Evolutionary conservation across 2,113 vertebrate genomes (phyloP), one percentile per base, ranked within the genome.

Genomic region (Sinocyclocheilus anophthalmus): DNA sequence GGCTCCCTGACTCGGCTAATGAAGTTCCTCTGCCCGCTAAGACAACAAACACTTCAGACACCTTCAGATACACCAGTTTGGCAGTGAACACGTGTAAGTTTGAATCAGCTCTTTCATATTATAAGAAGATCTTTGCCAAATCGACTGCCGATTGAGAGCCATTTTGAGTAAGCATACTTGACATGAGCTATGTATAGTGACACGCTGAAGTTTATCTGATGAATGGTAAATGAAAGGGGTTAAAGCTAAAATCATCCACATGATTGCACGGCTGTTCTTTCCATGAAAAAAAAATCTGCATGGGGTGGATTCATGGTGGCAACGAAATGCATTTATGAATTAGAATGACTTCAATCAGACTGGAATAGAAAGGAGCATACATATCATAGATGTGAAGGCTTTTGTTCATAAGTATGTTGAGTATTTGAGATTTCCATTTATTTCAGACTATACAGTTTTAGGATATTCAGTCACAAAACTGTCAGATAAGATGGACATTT

Each of bases 131-230:
- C 97, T 96, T 97, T 96, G 95, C 96, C 96, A 98, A 97, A 97
- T 98, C 97, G 95, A 98, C 97, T 96, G 97, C 96, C 95, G 96
- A 97, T 96, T 99, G 96, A 97, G 97, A 97, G 97, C 96, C 96
- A 97, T 97, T 98, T 96, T 96, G 95, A 94, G 95, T 96, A 84
- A 84, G 82, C 82, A 55, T 84, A 97, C 97, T 98, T 97, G 96
- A 99, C 98, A 97, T 95, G 94, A 95, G 95, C 95, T 95, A 96
- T 96, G 96, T 96, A 84, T 84, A 96, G 96, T 95, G 93, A 95
- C 96, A 95, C 93, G 92, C 95, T 96, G 92, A 93, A 88, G 93
- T 96, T 94, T 95, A 95, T 95, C 95, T 89, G 89, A 90, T 70
- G 73, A 89, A 83, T 96, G 95, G 92, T 92, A 93, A 98, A 97